Conservation (phyloP, 2,113 vertebrate species). For the Centropus bengalensis region DNA sequence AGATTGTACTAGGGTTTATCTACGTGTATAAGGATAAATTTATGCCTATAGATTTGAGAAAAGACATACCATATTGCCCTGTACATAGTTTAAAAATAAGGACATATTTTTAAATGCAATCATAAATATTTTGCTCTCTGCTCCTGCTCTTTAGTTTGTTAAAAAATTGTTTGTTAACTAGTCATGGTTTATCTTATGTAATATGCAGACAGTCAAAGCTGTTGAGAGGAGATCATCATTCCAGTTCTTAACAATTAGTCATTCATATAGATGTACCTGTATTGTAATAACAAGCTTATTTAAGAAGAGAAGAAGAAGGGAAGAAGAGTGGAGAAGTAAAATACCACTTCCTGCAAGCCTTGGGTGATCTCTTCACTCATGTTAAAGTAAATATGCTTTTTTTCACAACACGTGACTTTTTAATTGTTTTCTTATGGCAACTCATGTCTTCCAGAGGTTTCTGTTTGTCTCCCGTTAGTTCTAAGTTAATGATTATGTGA, state of each 20-base stretch:
- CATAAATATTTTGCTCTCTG: not conserved
- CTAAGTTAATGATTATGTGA: conserved; percentile 74
- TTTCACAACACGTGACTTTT: conserved; percentile 80
- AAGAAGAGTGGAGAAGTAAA: not conserved
- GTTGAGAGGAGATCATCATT: conserved; percentile 22
- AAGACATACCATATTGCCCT: not conserved
- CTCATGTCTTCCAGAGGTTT: conserved; percentile 69
- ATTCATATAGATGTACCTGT: conserved; percentile 69
- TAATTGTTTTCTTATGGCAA: conserved; percentile 80
- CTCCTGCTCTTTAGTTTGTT: not conserved
- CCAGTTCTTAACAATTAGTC: conserved; percentile 16
- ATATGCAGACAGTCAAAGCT: not conserved
- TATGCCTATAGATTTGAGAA: not conserved
- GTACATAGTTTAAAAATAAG: not conserved
- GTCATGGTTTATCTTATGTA: not conserved
- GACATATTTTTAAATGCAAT: not conserved
- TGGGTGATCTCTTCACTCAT: conserved; percentile 73
- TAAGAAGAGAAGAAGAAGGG: not conserved
- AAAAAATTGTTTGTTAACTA: not conserved
- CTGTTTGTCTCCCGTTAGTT: conserved; percentile 70
- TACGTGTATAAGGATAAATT: not conserved
- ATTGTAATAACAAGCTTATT: conserved; percentile 36
- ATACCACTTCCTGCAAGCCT: conserved; percentile 28
- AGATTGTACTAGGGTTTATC: not conserved
- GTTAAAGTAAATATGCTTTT: conserved; percentile 73